A percentile compares a stretch with the other conserved stretches of the same genome.
Conservation (phyloP, 1,140 invertebrate species). For the Scaptomyza graminum region DNA sequence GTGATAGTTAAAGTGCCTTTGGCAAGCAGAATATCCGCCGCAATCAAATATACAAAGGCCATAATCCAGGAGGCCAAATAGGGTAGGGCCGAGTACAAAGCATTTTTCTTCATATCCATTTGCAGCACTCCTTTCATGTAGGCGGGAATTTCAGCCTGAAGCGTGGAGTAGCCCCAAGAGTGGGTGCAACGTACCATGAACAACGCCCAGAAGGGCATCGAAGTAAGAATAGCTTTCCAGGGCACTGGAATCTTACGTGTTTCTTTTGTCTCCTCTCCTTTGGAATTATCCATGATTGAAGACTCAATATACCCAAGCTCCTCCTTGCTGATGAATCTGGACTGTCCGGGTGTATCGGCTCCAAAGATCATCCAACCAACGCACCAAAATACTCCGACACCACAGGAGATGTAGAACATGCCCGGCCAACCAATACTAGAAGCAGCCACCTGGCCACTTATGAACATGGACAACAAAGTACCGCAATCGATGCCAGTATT, state of each 20-base stretch:
- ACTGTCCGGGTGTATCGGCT: conserved; percentile 87
- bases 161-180: conserved; percentile 97
- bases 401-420: conserved; percentile 91
- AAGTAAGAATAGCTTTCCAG: conserved; percentile 91
- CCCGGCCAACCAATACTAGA: conserved; percentile 89
- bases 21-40: conserved; percentile 87
- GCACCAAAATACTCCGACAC: conserved; percentile 86
- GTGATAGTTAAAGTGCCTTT: conserved; percentile 85
- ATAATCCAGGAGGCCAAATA: conserved; percentile 90
- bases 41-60: conserved; percentile 87
- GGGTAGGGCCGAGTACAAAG: conserved; percentile 90
- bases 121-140: conserved; percentile 93
- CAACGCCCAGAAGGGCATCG: conserved; percentile 92
- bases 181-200: conserved; percentile 93
- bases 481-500: conserved; percentile 89
- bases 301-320: conserved; percentile 88
- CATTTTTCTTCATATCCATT: conserved; percentile 91
- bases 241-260: conserved; percentile 84
- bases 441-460: conserved; percentile 87
- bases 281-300: conserved; percentile 53
- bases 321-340: conserved; percentile 85
- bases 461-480: conserved; percentile 88
- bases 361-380: conserved; percentile 87
- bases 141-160: conserved; percentile 95
- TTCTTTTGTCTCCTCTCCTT: conserved; percentile 26